A percentile compares a stretch with the other conserved stretches of the same genome.
Conservation (phyloP, 2,113 vertebrate species). For the Notarius lentiginosus region DNA sequence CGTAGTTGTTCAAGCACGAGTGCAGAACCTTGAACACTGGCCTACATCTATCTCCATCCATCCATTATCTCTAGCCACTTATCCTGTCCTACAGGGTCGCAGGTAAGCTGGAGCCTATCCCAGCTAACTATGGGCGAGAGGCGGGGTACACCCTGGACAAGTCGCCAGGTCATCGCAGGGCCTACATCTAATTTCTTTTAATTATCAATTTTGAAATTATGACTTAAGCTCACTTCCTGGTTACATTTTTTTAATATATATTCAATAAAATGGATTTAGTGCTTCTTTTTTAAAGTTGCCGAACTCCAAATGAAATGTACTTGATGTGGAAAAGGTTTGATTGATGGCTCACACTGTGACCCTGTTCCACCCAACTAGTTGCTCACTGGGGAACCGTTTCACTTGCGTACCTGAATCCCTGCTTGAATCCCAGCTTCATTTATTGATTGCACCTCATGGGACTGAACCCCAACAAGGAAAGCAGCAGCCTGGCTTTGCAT, state of each 20-base stretch:
- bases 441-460: slow-evolving; percentile 18
- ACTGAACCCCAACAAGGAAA: background rate
- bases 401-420: background rate
- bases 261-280: background rate
- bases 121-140: too few species aligned
- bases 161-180: too few species aligned
- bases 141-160: too few species aligned
- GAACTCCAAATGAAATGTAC: background rate
- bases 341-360: background rate
- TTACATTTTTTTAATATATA: background rate
- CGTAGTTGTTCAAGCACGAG: background rate
- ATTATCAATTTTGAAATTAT: background rate
- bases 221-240: background rate
- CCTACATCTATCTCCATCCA: background rate
- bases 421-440: background rate
- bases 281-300: background rate
- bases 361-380: background rate
- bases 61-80: too few species aligned
- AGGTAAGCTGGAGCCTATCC: too few species aligned
- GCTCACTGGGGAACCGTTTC: background rate
- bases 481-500: background rate
- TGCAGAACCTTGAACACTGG: background rate
- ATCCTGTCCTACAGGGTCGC: too few species aligned
- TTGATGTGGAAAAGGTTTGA: background rate
- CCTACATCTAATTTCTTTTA: too few species aligned